Conservation (phyloP, 2,888 invertebrate genomes). For the Agonopterix subpropinquella region DNA sequence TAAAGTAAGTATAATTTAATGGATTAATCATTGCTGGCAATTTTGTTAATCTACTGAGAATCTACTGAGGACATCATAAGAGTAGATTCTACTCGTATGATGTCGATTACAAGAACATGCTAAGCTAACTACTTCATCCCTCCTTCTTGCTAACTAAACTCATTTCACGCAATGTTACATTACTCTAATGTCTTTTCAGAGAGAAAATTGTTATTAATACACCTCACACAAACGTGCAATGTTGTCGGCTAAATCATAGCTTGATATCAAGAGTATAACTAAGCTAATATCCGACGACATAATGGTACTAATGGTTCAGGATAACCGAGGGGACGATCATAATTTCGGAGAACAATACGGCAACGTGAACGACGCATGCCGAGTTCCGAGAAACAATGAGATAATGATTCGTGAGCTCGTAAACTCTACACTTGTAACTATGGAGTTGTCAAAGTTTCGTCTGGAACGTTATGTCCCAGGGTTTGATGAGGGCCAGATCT, state of each 20-base stretch:
- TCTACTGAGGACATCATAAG: too few species aligned
- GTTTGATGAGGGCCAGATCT: conserved; percentile 41
- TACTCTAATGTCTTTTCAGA: conserved; percentile 14
- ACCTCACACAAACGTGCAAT: conserved; percentile 4
- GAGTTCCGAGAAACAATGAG: conserved; percentile 57
- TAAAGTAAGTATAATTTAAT: too few species aligned
- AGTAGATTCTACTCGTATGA: too few species aligned
- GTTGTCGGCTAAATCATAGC: conserved; percentile 26
- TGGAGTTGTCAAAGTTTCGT: conserved; percentile 47
- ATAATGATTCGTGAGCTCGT: conserved; percentile 61
- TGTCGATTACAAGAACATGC: too few species aligned
- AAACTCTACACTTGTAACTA: conserved; percentile 45
- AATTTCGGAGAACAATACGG: conserved; percentile 60
- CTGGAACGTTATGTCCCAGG: conserved; percentile 26
- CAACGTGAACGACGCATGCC: conserved; percentile 48
- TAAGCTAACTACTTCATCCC: too few species aligned
- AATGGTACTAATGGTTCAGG: conserved; percentile 57
- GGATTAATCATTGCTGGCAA: too few species aligned
- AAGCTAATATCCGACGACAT: conserved; percentile 48
- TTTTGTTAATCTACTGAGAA: too few species aligned
- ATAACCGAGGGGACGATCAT: conserved; percentile 60
- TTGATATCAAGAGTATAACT: conserved; percentile 31
- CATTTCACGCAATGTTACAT: conserved; percentile 17
- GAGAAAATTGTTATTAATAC: conserved; percentile 13
- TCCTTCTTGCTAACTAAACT: background rate